Evolutionary conservation across 2,797 vertebrate species (phyloP), one percentile per base, ranked within the genome.

Genomic region (Cyclopterus lumpus): DNA sequence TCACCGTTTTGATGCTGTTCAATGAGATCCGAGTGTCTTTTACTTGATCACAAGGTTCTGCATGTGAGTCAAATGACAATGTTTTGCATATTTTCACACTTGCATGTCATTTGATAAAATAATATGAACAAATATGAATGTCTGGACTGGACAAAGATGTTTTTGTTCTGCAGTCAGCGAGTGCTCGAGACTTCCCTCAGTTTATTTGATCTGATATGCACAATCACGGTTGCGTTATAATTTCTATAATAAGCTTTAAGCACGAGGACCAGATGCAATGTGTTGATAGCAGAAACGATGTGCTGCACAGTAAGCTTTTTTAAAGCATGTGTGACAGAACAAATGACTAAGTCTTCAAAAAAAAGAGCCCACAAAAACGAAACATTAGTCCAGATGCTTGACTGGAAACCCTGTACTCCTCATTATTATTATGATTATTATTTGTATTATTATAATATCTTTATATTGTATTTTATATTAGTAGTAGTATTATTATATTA

Each of bases 21-120:
- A 20, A 53, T 77, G 59, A 24, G 57, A 76, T 58, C 60, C 46
- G 6, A 76, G 65, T 49, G 6, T 72, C 6, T 73, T 80, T 73
- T 62, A 75, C 67, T 76, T 81, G 79, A 82, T 69, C n/a, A 68
- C 26, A 49, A 18, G 46, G 34, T 60, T 59, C 11, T 46, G 54
- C 6, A 20, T 20, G 12, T 0, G 14, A 48, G n/a, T 20, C 30
- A 38, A 54, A 65, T 12, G 30, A 71, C 15, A 42, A 36, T 6
- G 5, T 51, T 30, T 46, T 71, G 48, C 20, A 4, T 51, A 0
- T 46, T 58, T 60, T 60, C 16, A 67, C 30, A 75, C 0, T 1
- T 57, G 18, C 11, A n/a, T 9, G 30, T 1, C 20, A 44, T 53
- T n/a, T 34, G 5, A 26, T 61, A 24, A 51, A n/a, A 34, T 16